phyloP scores from a whole-genome alignment of 2,797 vertebrate species.

The Leptodactylus fallax region DNA sequence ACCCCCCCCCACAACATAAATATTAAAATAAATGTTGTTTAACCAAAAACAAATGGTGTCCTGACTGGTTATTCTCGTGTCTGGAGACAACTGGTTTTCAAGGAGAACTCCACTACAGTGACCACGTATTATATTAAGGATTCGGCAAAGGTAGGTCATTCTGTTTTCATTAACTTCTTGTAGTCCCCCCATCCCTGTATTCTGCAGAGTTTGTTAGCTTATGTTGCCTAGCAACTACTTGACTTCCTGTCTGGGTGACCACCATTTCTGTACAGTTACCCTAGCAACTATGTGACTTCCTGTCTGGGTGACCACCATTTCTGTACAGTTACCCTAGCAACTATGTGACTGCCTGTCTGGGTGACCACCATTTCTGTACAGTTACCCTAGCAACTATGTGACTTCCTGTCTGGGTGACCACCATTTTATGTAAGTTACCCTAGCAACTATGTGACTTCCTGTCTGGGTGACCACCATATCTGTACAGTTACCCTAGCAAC shows the following conservation, averaged over 20 bases:
- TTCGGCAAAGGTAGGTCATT: background rate
- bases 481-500: too few relatives aligned
- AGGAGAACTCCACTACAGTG: background rate
- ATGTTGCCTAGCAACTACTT: background rate
- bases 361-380: too few relatives aligned
- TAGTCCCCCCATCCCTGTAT: background rate
- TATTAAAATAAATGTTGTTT: constrained; percentile 65
- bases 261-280: background rate
- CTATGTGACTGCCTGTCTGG: too few relatives aligned
- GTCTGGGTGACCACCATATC: too few relatives aligned
- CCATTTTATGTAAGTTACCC: background rate
- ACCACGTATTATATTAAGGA: background rate
- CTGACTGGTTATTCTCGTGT: background rate
- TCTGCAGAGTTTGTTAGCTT: background rate
- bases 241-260: background rate
- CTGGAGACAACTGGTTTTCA: background rate
- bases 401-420: too few relatives aligned
- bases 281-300: too few relatives aligned
- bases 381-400: too few relatives aligned
- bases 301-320: too few relatives aligned
- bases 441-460: too few relatives aligned
- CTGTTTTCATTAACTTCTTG: background rate
- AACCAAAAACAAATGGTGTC: constrained; percentile 43
- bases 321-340: too few relatives aligned
- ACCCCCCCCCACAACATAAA: constrained; percentile 57